phyloP scores from a whole-genome alignment of 1,140 invertebrate genomes.

The Aphelinus atriplicis region DNA sequence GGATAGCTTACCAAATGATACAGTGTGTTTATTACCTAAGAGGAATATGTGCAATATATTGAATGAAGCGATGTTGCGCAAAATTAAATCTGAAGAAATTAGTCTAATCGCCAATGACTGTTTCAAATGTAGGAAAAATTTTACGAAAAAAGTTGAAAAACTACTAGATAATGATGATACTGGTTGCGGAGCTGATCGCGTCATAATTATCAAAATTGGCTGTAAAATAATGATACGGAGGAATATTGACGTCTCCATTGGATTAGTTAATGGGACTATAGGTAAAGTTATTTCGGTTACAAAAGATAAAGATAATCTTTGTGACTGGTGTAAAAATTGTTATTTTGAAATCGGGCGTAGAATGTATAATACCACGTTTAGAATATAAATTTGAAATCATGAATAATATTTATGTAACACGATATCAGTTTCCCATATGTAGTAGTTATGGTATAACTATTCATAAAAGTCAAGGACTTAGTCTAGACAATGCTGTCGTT shows the following conservation, averaged over 20 bases:
- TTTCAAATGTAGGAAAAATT: slow-evolving; percentile 31
- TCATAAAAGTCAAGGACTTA: slow-evolving; percentile 59
- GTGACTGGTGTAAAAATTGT: slow-evolving; percentile 38
- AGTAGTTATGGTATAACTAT: slow-evolving; percentile 58
- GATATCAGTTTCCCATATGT: slow-evolving; percentile 57
- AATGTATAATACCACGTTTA: slow-evolving; percentile 40
- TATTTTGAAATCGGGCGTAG: slow-evolving; percentile 26
- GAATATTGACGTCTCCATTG: slow-evolving; percentile 50
- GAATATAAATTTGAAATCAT: slow-evolving; percentile 44
- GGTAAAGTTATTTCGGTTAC: slow-evolving; percentile 43
- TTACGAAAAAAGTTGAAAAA: slow-evolving; percentile 40
- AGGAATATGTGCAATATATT: slow-evolving; percentile 42
- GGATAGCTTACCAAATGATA: slow-evolving; percentile 34
- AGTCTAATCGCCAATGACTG: slow-evolving; percentile 43
- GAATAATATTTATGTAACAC: slow-evolving; percentile 41
- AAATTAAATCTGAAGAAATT: slow-evolving; percentile 43
- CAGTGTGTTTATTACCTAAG: slow-evolving; percentile 43
- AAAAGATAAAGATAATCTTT: slow-evolving; percentile 35
- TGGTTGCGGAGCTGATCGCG: slow-evolving; percentile 25
- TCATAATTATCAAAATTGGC: slow-evolving; percentile 40
- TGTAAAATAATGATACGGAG: slow-evolving; percentile 47
- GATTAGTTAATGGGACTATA: slow-evolving; percentile 52
- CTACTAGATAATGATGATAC: slow-evolving; percentile 39
- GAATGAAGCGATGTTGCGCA: slow-evolving; percentile 44
- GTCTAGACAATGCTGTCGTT: slow-evolving; percentile 51